Base-by-base conservation (phyloP, 2,113 vertebrate species). In the Syngnathus floridae region DNA sequence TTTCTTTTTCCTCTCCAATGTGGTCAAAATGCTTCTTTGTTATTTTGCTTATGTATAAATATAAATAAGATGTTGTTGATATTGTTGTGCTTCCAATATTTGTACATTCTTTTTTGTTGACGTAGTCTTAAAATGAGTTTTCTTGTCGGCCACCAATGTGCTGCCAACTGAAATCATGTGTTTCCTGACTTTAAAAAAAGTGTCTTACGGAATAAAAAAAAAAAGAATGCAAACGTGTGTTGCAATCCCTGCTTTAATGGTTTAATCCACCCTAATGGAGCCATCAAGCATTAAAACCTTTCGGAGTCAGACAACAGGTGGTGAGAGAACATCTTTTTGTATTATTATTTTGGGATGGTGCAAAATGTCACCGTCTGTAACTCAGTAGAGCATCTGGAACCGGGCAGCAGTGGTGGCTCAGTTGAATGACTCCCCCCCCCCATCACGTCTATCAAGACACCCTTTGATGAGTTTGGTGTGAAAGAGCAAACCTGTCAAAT, bases 1-100 rank as follows among this genome's bases (percentile, higher is more conserved):
- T 61, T 43, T 61, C 43, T 58, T 38, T 38, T 16, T 9, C 1
- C 7, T n/a, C 43, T 7, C 6, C 12, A 22, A 9, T 22, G 26
- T 26, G 38, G 40, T 22, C 40, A n/a, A 4, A 16, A 22, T 43
- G 17, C 12, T 61, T 22, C 59, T 61, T 61, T 61, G 59, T 61
- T 5, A 91, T 91, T 91, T 83, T 80, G 80, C 81, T 87, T 91
- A 87, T 90, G 88, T 86, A 85, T 61, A 26, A 61, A 61, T 61
- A 61, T 61, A 16, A 37, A 38, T 86, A 87, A 87, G 78, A 83
- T 82, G 83, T 80, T 86, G 82, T 88, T 87, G 86, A 83, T 88
- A 87, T 84, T 79, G 69, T 54, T 88, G 89, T 86, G 73, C 80
- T 74, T 83, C 79, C 62, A 78, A 78, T 72, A 77, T 75, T 84